phyloP scores from a whole-genome alignment of 2,113 vertebrate genomes.

The Boleophthalmus pectinirostris region DNA sequence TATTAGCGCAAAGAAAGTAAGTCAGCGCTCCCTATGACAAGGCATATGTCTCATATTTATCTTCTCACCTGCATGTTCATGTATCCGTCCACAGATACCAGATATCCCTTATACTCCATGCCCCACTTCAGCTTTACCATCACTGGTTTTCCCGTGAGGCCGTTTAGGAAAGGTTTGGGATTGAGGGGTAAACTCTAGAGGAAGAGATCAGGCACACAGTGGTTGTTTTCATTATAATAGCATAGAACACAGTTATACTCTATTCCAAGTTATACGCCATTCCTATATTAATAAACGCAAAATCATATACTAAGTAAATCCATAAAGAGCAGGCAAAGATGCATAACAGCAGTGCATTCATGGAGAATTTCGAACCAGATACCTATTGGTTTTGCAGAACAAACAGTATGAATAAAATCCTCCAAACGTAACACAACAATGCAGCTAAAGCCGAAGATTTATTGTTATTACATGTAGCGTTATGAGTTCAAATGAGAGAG shows the following conservation, averaged over 20 bases:
- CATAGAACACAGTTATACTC: too few relatives aligned
- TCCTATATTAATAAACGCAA: background rate
- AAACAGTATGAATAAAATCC: too few relatives aligned
- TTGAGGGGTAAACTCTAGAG: constrained; percentile 94
- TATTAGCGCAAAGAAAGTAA: background rate
- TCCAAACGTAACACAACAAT: background rate
- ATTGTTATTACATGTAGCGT: background rate
- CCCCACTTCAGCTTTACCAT: constrained; percentile 99
- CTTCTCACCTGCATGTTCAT: constrained; percentile 97
- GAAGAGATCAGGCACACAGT: background rate
- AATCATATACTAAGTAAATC: too few relatives aligned
- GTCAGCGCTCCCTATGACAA: background rate
- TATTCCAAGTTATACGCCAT: background rate
- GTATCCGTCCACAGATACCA: constrained; percentile 96
- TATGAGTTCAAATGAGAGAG: background rate
- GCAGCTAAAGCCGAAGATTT: background rate
- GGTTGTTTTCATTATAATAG: background rate
- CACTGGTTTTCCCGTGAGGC: constrained; percentile 95
- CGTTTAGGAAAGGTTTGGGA: constrained; percentile 97
- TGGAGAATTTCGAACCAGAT: too few relatives aligned
- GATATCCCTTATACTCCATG: constrained; percentile 98
- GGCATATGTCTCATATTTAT: background rate
- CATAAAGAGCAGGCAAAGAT: too few relatives aligned
- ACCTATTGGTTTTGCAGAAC: too few relatives aligned
- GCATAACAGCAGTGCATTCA: too few relatives aligned